Conservation (phyloP, 92 coral and sea anemone species). For the Siderastrea radians region DNA sequence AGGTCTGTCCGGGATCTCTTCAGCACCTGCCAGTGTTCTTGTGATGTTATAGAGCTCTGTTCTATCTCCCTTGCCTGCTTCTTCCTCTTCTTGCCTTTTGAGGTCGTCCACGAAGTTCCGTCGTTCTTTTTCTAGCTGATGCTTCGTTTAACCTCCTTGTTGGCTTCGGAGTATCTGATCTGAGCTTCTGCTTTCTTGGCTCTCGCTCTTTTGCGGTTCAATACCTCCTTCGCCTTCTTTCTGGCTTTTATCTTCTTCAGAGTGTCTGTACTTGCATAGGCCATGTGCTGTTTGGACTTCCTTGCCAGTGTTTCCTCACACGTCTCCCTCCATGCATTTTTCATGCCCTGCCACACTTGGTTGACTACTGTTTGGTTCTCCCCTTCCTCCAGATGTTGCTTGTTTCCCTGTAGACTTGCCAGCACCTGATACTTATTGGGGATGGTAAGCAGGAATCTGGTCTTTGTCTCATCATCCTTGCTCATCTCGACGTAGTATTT, state of each 20-base stretch:
- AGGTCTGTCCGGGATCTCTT: no score
- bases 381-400: neutral
- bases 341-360: neutral
- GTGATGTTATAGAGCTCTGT: neutral
- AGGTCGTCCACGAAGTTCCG: conserved; percentile 21
- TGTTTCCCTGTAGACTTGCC: neutral
- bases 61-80: neutral
- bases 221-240: conserved; percentile 22
- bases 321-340: conserved; percentile 6
- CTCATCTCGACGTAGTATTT: neutral
- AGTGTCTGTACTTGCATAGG: neutral
- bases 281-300: neutral
- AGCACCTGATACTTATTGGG: neutral
- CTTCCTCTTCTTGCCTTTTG: neutral
- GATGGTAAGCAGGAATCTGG: neutral
- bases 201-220: neutral
- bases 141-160: conserved; percentile 4
- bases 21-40: neutral
- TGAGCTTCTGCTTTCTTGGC: conserved; percentile 2
- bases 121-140: neutral
- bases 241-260: conserved; percentile 24
- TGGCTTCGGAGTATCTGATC: neutral
- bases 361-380: no score
- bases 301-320: conserved; percentile 11
- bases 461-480: neutral